Evolutionary conservation across 2,797 vertebrate species (phyloP).

Genomic region (Chromobotia macracanthus): DNA sequence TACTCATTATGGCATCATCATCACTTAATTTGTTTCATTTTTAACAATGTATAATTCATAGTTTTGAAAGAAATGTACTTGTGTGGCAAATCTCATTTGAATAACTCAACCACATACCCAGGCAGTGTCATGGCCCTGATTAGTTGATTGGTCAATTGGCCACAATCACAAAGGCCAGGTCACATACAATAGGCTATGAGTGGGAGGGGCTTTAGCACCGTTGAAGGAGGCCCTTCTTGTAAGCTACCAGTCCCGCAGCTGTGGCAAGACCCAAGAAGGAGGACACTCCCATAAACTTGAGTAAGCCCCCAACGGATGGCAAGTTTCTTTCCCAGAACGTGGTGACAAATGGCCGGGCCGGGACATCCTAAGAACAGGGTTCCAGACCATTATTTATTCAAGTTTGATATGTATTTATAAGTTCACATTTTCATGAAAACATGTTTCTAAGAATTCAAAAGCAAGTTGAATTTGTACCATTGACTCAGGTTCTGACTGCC

Average conservation of each 20-base stretch:
- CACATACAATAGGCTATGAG: conserved; percentile 11
- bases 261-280: conserved; percentile 76
- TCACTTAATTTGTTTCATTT: conserved; percentile 23
- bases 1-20: conserved; percentile 23
- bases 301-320: conserved; percentile 87
- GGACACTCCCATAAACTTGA: conserved; percentile 85
- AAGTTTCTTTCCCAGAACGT: conserved; percentile 92
- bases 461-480: conserved; percentile 71
- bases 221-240: conserved; percentile 82
- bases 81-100: conserved; percentile 26
- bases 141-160: conserved; percentile 29
- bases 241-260: conserved; percentile 77
- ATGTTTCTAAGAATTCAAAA: neutral
- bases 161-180: conserved; percentile 48
- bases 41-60: conserved; percentile 24
- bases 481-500: conserved; percentile 86
- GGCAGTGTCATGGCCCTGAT: conserved; percentile 31
- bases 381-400: neutral
- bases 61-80: conserved; percentile 22
- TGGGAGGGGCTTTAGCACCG: conserved; percentile 58
- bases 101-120: conserved; percentile 17
- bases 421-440: no score
- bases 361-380: conserved; percentile 82
- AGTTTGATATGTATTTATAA: neutral
- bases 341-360: conserved; percentile 79